phyloP scores from a whole-genome alignment of 2,797 vertebrate species.

The Poecilia velifera region DNA sequence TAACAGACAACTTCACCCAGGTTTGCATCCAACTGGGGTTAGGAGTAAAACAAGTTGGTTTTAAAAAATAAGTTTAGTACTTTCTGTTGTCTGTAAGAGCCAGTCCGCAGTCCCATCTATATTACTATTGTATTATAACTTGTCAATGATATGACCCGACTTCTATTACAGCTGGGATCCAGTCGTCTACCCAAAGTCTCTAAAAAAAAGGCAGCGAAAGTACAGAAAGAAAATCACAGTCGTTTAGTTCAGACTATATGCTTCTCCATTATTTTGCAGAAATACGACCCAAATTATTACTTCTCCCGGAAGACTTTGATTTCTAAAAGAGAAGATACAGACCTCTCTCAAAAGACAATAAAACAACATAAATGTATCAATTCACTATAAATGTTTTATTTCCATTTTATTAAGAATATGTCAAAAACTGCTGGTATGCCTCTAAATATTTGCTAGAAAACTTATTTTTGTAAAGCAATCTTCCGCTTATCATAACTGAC shows the following conservation, averaged over 20 bases:
- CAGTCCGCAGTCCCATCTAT: not conserved
- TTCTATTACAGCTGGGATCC: not conserved
- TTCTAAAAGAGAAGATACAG: not conserved
- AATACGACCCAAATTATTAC: not conserved
- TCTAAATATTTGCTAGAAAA: not conserved
- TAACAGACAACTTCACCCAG: not conserved
- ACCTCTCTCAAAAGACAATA: not conserved
- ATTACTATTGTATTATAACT: not conserved
- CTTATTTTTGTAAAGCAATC: not conserved
- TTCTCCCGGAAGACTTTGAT: not conserved
- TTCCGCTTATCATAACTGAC: not conserved
- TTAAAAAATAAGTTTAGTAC: not conserved
- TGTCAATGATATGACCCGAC: not conserved
- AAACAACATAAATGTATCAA: not conserved
- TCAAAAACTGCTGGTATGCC: not conserved
- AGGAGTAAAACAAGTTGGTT: not conserved
- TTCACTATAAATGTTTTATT: not conserved
- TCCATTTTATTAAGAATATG: not conserved
- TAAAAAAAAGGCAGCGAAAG: not conserved
- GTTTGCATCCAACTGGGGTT: not conserved
- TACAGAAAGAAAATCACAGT: not conserved
- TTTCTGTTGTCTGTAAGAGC: not conserved
- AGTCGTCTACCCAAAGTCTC: not conserved
- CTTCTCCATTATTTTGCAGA: not conserved
- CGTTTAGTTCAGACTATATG: not conserved